phyloP scores from a whole-genome alignment of 2,113 vertebrate species.

The Siphamia tubifer region DNA sequence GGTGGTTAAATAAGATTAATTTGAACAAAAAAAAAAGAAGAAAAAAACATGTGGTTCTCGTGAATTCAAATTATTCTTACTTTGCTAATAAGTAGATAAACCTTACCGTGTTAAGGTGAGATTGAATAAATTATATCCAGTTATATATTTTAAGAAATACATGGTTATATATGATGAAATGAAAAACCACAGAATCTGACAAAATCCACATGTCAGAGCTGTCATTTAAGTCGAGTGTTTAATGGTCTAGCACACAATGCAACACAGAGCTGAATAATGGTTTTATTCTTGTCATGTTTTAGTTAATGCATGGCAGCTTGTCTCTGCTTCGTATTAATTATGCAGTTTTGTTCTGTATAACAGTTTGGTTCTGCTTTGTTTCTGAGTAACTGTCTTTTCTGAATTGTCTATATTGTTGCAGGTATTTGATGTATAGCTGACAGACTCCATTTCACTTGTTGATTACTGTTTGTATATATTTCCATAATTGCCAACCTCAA shows the following conservation, averaged over 20 bases:
- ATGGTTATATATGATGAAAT: too few species aligned
- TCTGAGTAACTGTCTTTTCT: neutral
- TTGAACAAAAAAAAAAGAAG: neutral
- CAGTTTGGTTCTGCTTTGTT: neutral
- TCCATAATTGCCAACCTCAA: neutral
- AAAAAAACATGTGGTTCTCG: neutral
- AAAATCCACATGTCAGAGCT: neutral
- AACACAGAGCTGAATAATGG: neutral
- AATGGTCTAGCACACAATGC: neutral
- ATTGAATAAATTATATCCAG: too few species aligned
- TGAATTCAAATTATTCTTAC: too few species aligned
- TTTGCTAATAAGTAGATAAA: too few species aligned
- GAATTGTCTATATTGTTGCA: neutral
- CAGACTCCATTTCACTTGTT: neutral
- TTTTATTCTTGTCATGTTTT: neutral
- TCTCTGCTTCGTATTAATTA: neutral
- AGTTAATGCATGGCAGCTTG: neutral
- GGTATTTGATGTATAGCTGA: neutral
- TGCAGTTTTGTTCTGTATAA: neutral
- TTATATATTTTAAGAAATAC: too few species aligned
- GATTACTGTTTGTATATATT: neutral
- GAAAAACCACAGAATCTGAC: neutral
- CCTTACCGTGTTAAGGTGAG: too few species aligned
- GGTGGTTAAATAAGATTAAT: constrained; percentile 21
- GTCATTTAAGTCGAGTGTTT: neutral